These are phyloP conservation scores for Penelope pileata DNA, from an alignment of 2,113 vertebrate genomes.

Conservation along the genomic window DNA sequence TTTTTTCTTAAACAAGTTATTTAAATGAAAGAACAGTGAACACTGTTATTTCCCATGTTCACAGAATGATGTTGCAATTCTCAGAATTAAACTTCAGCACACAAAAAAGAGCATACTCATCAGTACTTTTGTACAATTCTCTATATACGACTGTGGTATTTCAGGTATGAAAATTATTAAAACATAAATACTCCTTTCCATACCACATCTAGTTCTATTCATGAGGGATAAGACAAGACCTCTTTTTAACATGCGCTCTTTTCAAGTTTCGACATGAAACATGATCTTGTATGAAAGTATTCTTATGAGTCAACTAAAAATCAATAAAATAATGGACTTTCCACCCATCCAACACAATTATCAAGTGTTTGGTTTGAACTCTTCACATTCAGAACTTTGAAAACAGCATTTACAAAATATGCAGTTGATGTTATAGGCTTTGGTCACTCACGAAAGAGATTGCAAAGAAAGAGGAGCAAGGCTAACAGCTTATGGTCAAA, in stretches of 20 bases:
- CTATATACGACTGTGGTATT: neutral
- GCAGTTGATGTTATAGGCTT: neutral
- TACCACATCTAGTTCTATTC: neutral
- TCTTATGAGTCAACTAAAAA: neutral
- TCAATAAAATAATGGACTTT: neutral
- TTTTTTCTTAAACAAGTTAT: neutral
- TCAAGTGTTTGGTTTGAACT: neutral
- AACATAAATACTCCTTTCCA: neutral
- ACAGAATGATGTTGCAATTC: neutral
- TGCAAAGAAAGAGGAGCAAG: neutral
- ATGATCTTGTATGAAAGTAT: neutral
- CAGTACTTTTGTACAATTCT: neutral
- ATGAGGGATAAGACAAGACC: neutral
- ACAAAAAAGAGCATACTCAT: neutral
- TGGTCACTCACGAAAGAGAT: neutral
- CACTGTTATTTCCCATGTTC: fast-evolving
- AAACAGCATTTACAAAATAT: neutral
- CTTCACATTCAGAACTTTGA: neutral
- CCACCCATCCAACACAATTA: neutral
- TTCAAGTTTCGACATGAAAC: too few species aligned
- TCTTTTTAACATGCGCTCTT: neutral
- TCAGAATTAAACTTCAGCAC: neutral
- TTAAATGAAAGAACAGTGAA: neutral
- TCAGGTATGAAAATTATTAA: neutral
- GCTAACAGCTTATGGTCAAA: neutral